Base-by-base conservation (phyloP, 2,113 vertebrate genomes). In the Aptenodytes patagonicus region DNA sequence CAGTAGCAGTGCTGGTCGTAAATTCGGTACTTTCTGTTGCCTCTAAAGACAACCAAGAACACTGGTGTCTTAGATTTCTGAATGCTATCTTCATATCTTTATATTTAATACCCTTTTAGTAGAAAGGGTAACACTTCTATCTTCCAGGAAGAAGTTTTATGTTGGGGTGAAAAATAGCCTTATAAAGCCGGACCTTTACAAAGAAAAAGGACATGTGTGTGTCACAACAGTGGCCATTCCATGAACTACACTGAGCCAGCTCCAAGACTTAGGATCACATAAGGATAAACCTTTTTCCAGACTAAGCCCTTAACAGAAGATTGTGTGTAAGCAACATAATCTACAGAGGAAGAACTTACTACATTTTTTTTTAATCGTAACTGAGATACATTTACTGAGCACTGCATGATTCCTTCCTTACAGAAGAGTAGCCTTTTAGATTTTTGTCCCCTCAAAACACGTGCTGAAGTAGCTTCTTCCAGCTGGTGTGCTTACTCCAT, bases 401-500 rank as follows among this genome's bases (percentile, higher is more conserved):
- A 34, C 51, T 38, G 82, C 76, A 66, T 44, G 3, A 78, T 90
- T 93, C 55, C 62, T 68, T 83, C 85, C 61, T 90, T 70, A 72
- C 51, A 70, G 47, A 89, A 40, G 38, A 93, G 60, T 28, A 81
- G 38, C 62, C 14, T 40, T 81, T 93, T 26, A 66, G 44, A 85
- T 75, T 24, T 68, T 78, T 91, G 58, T 79, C 42, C 42, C n/a
- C n/a, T 54, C 38, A 77, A 85, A 85, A 51, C 49, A 68, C 0
- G 0, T 71, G 25, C 68, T 86, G 95, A 66, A 15, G 93, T 84
- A n/a, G 28, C 26, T 82, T 88, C 46, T 85, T 94, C 49, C 19
- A 98, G 10, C 18, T 97, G 94, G 65, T 91, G 78, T 14, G 96
- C 86, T 97, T 98, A 98, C 55, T 96, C 95, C 21, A 52, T 95